These are phyloP conservation scores for Notoglanidium macrostoma DNA, from an alignment of 2,797 vertebrate species.

Conservation along the genomic window DNA sequence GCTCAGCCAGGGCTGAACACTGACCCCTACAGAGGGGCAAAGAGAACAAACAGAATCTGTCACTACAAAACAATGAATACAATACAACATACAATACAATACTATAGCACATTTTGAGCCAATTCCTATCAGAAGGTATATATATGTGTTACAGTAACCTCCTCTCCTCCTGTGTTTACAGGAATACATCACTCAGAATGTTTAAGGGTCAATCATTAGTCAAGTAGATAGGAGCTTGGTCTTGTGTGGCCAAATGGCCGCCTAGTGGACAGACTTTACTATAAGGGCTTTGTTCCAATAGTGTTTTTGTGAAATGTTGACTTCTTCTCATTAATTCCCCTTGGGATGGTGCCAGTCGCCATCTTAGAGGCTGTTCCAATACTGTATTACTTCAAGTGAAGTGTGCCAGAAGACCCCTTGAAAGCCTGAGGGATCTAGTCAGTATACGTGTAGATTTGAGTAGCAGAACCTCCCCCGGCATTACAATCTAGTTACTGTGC, in stretches of 20 bases:
- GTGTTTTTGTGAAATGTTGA: background rate
- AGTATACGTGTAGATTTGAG: background rate
- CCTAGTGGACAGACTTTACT: background rate
- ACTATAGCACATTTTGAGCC: background rate
- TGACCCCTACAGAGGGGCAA: slow-evolving; percentile 81
- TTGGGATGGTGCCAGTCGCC: background rate
- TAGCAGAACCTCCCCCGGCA: background rate
- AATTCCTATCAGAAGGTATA: background rate
- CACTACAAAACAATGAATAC: background rate
- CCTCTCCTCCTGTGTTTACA: background rate
- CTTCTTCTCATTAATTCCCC: background rate
- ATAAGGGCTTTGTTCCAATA: background rate
- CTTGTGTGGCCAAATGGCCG: background rate
- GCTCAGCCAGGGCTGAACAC: slow-evolving; percentile 85
- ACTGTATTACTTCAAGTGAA: background rate
- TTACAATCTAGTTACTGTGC: background rate
- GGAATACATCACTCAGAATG: background rate
- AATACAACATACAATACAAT: background rate
- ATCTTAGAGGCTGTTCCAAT: background rate
- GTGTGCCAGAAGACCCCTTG: background rate
- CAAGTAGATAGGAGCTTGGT: background rate
- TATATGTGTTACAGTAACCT: background rate
- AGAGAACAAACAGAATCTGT: slow-evolving; percentile 1
- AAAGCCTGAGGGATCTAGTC: background rate
- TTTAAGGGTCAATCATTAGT: background rate